Base-by-base conservation (phyloP, 2,888 invertebrate species). In the Pasiphila rectangulata region DNA sequence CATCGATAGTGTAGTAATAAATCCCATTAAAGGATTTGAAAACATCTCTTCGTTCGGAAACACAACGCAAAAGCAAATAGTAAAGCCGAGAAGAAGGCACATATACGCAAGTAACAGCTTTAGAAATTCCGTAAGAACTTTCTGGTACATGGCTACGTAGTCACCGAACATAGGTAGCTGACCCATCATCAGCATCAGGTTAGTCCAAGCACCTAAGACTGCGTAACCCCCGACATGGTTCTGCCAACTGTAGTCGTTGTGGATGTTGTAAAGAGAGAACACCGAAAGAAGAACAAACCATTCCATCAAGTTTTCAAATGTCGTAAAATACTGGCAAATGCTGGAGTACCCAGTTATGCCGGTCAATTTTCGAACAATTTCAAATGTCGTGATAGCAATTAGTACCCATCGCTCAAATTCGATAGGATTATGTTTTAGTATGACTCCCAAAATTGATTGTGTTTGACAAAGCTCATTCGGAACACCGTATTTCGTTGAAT, bases 111-210 rank as follows among this genome's bases (percentile, higher is more conserved):
- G 80, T 17, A 96, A 90, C 7, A 96, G 83, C 67, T 96, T 95
- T 15, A 95, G 92, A 61, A 96, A 96, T 78, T 96, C 96, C 1
- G 93, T 94, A 61, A 95, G 92, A 0, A 96, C 95, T 72, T 94
- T 93, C 1, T 95, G 95, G 61, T 96, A 96, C 96, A 96, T 96
- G 0, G 96, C 96, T 0, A 96, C 96, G 69, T 96, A 96, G 19
- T 96, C 94, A 27, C 96, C 96, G 64, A 96, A 95, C 75, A 95
- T 92, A 0, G 96, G 96, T 35, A 96, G 81, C 64, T 96, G 95
- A 2, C 96, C 96, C 72, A 96, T 94, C 94, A 96, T 95, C 38
- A 95, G 73, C 95, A 96, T 95, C 10, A 96, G 88, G 75, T 96
- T 95, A 1, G 95, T 94, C 96, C 96, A 96, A 6, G 95, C 95